Base-by-base conservation (phyloP, 2,797 vertebrate species). In the Botia almorhae region DNA sequence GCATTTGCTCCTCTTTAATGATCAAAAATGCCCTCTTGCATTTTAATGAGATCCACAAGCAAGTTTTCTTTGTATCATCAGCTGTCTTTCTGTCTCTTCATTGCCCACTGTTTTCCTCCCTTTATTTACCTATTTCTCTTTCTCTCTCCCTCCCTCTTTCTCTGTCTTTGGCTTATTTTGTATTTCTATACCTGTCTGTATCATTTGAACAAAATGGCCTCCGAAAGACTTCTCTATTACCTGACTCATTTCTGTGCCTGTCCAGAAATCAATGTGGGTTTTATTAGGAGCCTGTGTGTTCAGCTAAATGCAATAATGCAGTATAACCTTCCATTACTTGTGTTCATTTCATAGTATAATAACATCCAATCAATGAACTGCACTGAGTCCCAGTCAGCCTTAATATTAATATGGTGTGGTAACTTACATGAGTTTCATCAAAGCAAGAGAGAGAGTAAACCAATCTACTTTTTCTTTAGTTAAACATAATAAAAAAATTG, bases 41-140 rank as follows among this genome's bases (percentile, higher is more conserved):
- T 84, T 85, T 83, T 85, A 87, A 87, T 86, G 78, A 87, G 80
- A 81, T 76, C 76, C 74, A 75, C 72, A 76, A 67, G 65, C 61
- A 74, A 68, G 55, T 81, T 86, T 81, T 74, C 82, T 84, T 58
- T 70, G 21, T 86, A 70, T 73, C 7, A 46, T 81, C 81, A 83
- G 58, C 72, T 85, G 33, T 69, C 85, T 69, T 69, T 78, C 53
- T 19, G 69, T 85, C 60, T 83, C 63, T 43, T 8, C 39, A 2
- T 58, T 43, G 12, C 48, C 72, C 65, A 58, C 10, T 50, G 10
- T 74, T 26, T 81, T 76, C 5, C n/a, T 26, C 33, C 69, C 36
- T 69, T n/a, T 70, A 7, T 78, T n/a, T 69, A 5, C 13, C 33
- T n/a, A 50, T 56, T 10, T 10, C 10, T 61, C 19, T 33, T 8